Base-by-base conservation (phyloP, 2,113 vertebrate genomes). In the Anas platyrhynchos region DNA sequence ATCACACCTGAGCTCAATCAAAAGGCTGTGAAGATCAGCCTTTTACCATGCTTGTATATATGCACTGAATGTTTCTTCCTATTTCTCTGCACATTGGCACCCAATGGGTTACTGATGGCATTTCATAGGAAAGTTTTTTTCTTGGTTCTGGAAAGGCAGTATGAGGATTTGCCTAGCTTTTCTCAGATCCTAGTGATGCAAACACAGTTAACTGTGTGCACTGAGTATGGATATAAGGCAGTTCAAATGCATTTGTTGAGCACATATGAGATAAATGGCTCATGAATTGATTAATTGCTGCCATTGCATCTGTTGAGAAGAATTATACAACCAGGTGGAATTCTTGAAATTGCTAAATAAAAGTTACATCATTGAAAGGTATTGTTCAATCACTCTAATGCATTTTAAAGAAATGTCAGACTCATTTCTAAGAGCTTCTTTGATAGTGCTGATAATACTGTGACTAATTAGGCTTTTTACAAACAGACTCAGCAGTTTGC, bases 11-110 rank as follows among this genome's bases (percentile, higher is more conserved):
- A 89, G 36, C 50, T 81, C 56, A 65, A 68, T 15, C 44, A 56
- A 54, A 71, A 29, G 15, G 11, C 13, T 16, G 52, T 21, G 20
- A 80, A 34, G 6, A 69, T 25, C 26, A 73, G 21, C 12, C 29
- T 38, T 83, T 69, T 50, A 15, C 20, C 20, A 52, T 0, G 0
- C 6, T 44, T 12, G 0, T 25, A 21, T 14, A 8, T 32, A n/a
- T n/a, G 14, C 34, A 36, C 16, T 61, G 52, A 26, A 21, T 16
- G 12, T 4, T 68, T 71, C 31, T 48, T 59, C 32, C 44, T 3
- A 0, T 32, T 72, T 38, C 67, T 83, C 54, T 41, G 2, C 29
- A 22, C 48, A 50, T 73, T 71, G 3, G 13, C 22, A 1, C 4
- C 31, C 58, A 16, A 16, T 16, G 50, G 6, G 15, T 80, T 69